Conservation (phyloP, 2,797 vertebrate genomes). For the Lutjanus argentimaculatus region DNA sequence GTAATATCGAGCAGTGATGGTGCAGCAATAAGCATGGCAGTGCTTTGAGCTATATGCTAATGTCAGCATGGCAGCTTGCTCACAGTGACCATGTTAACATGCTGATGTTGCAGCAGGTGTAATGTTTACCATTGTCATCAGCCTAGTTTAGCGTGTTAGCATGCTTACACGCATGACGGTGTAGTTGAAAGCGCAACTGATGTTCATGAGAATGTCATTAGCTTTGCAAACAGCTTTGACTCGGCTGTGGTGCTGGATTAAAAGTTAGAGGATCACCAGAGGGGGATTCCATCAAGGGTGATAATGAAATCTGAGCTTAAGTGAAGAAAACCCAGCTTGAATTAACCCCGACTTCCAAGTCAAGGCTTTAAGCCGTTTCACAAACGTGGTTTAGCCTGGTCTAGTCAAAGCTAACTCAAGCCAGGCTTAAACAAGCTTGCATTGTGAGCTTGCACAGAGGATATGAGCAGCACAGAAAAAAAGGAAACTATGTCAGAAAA, state of each 20-base stretch:
- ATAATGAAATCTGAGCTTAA: too few relatives aligned
- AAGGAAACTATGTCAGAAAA: too few relatives aligned
- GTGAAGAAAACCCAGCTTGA: too few relatives aligned
- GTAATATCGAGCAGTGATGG: too few relatives aligned
- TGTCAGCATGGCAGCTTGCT: background rate
- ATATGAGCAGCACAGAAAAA: too few relatives aligned
- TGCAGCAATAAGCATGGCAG: background rate
- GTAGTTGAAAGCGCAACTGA: background rate
- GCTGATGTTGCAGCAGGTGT: conserved; percentile 15
- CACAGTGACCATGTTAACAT: background rate
- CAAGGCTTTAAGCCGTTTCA: too few relatives aligned
- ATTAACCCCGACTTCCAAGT: too few relatives aligned
- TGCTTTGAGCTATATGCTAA: background rate
- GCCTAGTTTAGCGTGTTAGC: conserved; percentile 1
- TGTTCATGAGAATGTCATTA: background rate
- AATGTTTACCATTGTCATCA: background rate
- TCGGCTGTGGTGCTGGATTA: background rate
- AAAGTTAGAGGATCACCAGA: background rate
- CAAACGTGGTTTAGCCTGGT: too few relatives aligned
- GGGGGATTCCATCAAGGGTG: too few relatives aligned
- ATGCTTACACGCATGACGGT: conserved; percentile 3
- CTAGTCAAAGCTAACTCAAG: too few relatives aligned
- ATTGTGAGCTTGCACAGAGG: too few relatives aligned
- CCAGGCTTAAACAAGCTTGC: too few relatives aligned
- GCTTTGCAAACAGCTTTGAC: background rate